A percentile compares a stretch with the other conserved stretches of the same genome.
Conservation (phyloP, 2,888 invertebrate genomes). For the Latrodectus hesperus region DNA sequence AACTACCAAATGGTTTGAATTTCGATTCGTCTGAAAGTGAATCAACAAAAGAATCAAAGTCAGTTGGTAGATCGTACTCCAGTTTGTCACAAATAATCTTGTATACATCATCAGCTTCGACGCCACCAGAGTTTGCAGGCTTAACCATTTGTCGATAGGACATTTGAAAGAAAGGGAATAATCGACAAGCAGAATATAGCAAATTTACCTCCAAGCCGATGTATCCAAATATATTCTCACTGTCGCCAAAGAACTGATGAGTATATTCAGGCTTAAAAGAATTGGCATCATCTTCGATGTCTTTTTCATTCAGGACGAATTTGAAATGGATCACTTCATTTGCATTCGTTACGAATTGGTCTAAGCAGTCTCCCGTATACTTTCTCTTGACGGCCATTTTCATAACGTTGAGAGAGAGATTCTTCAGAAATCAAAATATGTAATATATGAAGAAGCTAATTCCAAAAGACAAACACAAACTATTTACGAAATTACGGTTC, state of each 20-base stretch:
- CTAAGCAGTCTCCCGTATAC: conserved; percentile 41
- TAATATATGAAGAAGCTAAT: too few species aligned
- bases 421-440: too few species aligned
- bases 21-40: conserved; percentile 82
- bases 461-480: too few species aligned
- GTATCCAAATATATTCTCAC: conserved; percentile 95
- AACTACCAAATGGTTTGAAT: conserved; percentile 85
- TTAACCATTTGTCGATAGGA: conserved; percentile 82
- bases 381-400: conserved; percentile 55
- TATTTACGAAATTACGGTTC: too few species aligned
- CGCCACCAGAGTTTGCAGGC: conserved; percentile 76
- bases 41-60: conserved; percentile 83
- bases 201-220: conserved; percentile 86
- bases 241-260: conserved; percentile 92
- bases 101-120: conserved; percentile 84
- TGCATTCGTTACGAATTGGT: conserved; percentile 57
- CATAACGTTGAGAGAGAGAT: not conserved
- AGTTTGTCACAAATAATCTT: conserved; percentile 82
- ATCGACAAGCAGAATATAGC: conserved; percentile 86
- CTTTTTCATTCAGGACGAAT: conserved; percentile 79
- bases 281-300: conserved; percentile 80
- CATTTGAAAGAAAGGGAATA: conserved; percentile 87
- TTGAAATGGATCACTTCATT: conserved; percentile 56
- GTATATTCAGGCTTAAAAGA: conserved; percentile 89
- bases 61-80: conserved; percentile 82